Conservation (phyloP, 2,113 vertebrate genomes). For the Drymodes brunneopygia region DNA sequence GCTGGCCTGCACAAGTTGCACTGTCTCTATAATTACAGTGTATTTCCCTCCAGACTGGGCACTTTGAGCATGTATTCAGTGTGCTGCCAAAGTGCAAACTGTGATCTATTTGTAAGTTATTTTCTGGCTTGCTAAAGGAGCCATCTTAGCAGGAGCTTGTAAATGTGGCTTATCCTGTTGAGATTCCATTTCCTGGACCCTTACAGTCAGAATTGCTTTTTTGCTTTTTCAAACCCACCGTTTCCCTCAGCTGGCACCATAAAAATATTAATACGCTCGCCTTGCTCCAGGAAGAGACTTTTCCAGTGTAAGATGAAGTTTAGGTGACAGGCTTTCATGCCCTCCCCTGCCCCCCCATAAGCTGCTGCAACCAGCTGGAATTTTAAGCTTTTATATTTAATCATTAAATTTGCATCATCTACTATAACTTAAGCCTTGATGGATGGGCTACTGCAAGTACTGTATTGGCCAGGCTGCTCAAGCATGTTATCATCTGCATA, state of each 20-base stretch:
- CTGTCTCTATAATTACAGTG: neutral
- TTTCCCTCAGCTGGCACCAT: conserved; percentile 1
- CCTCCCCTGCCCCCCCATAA: neutral
- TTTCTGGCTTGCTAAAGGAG: conserved; percentile 6
- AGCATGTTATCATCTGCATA: neutral
- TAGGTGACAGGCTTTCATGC: conserved; percentile 1
- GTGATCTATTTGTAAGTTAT: neutral
- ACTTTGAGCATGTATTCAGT: neutral
- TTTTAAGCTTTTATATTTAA: conserved; percentile 5
- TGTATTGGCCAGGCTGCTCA: neutral
- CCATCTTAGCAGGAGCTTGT: conserved; percentile 18
- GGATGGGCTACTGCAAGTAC: neutral
- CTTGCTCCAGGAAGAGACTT: neutral
- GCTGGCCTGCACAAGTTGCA: neutral
- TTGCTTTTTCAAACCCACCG: conserved; percentile 21
- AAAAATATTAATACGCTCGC: neutral
- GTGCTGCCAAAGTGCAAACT: neutral
- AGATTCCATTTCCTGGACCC: conserved; percentile 37
- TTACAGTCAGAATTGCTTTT: conserved; percentile 27
- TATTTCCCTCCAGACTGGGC: neutral
- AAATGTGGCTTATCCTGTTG: conserved; percentile 29
- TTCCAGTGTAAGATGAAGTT: neutral
- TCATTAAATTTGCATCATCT: conserved; percentile 23
- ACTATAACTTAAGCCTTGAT: neutral
- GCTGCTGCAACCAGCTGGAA: neutral